A percentile compares a stretch with the other conserved stretches of the same genome.
Evolutionary conservation across 2,797 vertebrate genomes (phyloP).

Genomic region (Sebastes iracundus): DNA sequence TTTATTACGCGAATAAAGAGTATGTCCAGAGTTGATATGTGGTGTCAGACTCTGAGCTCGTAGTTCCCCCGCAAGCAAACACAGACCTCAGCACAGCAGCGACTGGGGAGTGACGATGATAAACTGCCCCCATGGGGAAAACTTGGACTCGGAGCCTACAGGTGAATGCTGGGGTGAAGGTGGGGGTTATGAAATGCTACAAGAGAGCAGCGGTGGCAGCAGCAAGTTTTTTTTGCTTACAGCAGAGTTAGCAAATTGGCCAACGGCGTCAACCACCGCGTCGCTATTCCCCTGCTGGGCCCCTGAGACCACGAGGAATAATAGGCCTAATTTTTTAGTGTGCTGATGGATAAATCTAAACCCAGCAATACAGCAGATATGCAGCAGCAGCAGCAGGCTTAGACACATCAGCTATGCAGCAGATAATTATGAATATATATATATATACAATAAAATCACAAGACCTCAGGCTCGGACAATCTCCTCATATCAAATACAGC

Average conservation of each 20-base stretch:
- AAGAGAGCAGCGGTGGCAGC: conserved; percentile 6
- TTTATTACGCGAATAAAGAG: conserved; percentile 10
- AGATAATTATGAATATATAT: conserved; percentile 40
- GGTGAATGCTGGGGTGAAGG: conserved; percentile 33
- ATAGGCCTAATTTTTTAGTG: conserved; percentile 2
- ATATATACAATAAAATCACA: conserved; percentile 22
- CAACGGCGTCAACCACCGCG: neutral
- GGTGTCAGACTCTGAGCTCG: conserved; percentile 20
- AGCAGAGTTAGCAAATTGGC: conserved; percentile 11
- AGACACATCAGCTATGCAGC: conserved; percentile 3
- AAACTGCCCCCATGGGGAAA: conserved; percentile 21
- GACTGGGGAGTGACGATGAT: conserved; percentile 44
- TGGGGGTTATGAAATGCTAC: conserved; percentile 24
- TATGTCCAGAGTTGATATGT: conserved; percentile 21
- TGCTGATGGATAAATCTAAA: conserved; percentile 18
- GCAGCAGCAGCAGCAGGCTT: conserved; percentile 22
- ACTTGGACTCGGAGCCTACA: conserved; percentile 33
- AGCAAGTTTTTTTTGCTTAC: neutral
- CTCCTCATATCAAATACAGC: neutral
- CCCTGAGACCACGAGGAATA: neutral
- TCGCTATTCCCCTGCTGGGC: conserved; percentile 4
- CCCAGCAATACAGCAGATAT: neutral
- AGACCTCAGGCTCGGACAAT: conserved; percentile 9
- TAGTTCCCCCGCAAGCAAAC: conserved; percentile 27
- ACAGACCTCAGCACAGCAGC: conserved; percentile 15